Percentiles rank a stretch among this genome's conserved stretches.
Evolutionary conservation across 2,888 invertebrate genomes (phyloP).

Genomic region (Aricia artaxerxes): DNA sequence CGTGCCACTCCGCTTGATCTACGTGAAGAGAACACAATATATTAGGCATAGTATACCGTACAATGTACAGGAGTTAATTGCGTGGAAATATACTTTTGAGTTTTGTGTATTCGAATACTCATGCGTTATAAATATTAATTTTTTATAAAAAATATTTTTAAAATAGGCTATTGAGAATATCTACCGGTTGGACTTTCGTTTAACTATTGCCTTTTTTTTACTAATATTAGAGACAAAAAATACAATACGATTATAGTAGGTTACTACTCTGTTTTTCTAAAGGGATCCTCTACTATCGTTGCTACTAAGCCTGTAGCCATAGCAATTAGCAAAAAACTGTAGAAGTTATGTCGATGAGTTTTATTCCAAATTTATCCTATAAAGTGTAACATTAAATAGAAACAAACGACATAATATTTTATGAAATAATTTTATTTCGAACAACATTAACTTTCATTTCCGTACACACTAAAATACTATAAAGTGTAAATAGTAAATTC

Average conservation of each 20-base stretch:
- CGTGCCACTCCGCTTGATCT: slow-evolving; percentile 62
- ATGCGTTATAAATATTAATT: not conserved
- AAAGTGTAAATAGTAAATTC: slow-evolving; percentile 46
- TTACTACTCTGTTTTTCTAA: not conserved
- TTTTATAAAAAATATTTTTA: not conserved
- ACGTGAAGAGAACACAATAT: slow-evolving; percentile 45
- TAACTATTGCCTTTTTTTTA: not conserved
- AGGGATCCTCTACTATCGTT: not conserved
- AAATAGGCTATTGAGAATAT: not conserved
- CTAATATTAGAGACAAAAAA: not conserved
- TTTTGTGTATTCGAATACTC: not conserved
- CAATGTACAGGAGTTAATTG: slow-evolving; percentile 32
- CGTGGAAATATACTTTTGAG: not conserved
- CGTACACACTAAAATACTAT: slow-evolving; percentile 43
- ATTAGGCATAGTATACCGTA: slow-evolving; percentile 41
- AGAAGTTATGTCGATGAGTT: not conserved
- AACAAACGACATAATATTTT: slow-evolving; percentile 35
- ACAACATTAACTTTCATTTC: slow-evolving; percentile 61
- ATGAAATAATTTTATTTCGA: slow-evolving; percentile 56
- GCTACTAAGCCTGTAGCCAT: not conserved
- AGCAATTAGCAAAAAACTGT: not conserved
- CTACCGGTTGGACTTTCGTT: not conserved
- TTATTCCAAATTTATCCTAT: not conserved
- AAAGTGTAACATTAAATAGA: not conserved
- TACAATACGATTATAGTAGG: not conserved